Conservation (phyloP, 1,140 invertebrate species). For the Drosophila guanche region DNA sequence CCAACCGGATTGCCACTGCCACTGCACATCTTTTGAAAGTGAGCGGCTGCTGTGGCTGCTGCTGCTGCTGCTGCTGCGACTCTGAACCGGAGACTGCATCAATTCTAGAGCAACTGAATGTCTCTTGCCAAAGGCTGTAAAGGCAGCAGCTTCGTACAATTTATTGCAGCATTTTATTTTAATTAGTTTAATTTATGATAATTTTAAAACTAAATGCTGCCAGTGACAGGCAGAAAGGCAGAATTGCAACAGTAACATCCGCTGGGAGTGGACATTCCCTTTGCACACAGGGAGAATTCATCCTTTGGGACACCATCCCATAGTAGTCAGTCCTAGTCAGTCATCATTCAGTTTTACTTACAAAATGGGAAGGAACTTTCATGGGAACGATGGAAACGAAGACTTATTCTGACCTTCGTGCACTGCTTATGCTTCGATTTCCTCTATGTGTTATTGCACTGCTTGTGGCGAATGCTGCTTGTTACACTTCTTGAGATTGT, state of each 20-base stretch:
- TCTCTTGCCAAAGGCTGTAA: conserved; percentile 35
- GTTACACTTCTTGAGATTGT: too few relatives aligned
- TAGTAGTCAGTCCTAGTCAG: too few relatives aligned
- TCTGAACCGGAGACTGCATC: conserved; percentile 39
- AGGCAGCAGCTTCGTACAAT: conserved; percentile 29
- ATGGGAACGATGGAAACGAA: too few relatives aligned
- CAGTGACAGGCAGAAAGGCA: neutral
- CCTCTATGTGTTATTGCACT: too few relatives aligned
- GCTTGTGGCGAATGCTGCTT: too few relatives aligned
- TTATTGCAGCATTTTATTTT: conserved; percentile 72
- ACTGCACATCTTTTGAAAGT: conserved; percentile 72
- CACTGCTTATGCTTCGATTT: too few relatives aligned
- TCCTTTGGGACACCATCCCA: too few relatives aligned
- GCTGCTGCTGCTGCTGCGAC: conserved; percentile 16
- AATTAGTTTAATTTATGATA: conserved; percentile 74
- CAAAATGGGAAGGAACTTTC: too few relatives aligned
- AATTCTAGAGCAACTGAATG: conserved; percentile 71
- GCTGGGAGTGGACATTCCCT: neutral
- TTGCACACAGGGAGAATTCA: neutral
- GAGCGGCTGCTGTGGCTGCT: conserved; percentile 48
- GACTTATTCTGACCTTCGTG: too few relatives aligned
- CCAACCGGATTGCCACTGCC: conserved; percentile 58
- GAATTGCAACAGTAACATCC: conserved; percentile 16
- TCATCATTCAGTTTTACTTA: too few relatives aligned
- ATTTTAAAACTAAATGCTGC: conserved; percentile 52